phyloP scores from a whole-genome alignment of 2,113 vertebrate species.

The Balaeniceps rex region DNA sequence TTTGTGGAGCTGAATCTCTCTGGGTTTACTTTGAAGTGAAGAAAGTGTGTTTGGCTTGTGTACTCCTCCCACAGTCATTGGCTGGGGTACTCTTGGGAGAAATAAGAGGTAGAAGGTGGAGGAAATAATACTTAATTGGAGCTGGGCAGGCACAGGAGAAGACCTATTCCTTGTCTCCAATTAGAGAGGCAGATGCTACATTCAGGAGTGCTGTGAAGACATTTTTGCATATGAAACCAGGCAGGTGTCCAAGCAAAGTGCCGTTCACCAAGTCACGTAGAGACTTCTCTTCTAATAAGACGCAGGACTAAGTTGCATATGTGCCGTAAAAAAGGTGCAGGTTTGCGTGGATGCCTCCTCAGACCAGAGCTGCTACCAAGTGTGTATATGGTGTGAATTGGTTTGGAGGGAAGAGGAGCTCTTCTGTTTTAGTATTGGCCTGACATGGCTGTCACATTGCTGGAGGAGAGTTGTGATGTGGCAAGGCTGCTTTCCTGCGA shows the following conservation, averaged over 20 bases:
- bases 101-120: neutral
- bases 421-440: neutral
- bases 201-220: neutral
- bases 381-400: neutral
- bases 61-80: neutral
- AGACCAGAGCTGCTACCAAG: neutral
- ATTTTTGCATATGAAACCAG: neutral
- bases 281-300: neutral
- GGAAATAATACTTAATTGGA: neutral
- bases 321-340: neutral
- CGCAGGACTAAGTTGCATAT: neutral
- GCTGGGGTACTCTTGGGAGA: neutral
- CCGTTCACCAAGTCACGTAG: neutral
- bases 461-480: neutral
- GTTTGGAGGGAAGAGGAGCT: neutral
- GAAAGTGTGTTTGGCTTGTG: neutral
- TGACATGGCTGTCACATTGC: neutral
- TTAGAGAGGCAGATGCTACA: neutral
- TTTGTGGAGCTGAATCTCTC: neutral
- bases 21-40: neutral
- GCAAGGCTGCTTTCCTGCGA: neutral
- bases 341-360: neutral
- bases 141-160: neutral
- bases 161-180: neutral
- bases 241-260: neutral